Evolutionary conservation across 37 sponge, comb jelly and placozoan species (phyloP).

Genomic region (Theonella swinhoei): DNA sequence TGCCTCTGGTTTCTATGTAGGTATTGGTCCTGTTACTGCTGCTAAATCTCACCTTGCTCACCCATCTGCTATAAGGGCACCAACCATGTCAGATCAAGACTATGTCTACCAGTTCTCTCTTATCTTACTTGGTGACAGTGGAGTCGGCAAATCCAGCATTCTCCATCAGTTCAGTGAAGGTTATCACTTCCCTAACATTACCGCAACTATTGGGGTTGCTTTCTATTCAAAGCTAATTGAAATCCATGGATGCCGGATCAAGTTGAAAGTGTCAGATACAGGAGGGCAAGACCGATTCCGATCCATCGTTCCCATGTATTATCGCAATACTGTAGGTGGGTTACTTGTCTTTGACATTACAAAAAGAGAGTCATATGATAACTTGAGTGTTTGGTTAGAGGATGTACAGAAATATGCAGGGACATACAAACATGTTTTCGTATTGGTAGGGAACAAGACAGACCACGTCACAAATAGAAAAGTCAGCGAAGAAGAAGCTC

Average conservation of each 20-base stretch:
- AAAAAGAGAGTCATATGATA: constrained; percentile 64
- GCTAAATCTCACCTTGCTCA: background rate
- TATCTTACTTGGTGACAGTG: constrained; percentile 89
- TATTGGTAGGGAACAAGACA: constrained; percentile 82
- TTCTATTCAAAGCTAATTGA: constrained; percentile 83
- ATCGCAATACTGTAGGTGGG: constrained; percentile 87
- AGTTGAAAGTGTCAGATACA: constrained; percentile 95
- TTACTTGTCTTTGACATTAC: constrained; percentile 91
- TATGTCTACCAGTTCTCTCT: constrained; percentile 88
- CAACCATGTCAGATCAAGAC: constrained; percentile 19
- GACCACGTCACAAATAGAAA: constrained; percentile 65
- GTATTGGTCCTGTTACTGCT: no score
- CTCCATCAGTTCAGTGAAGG: constrained; percentile 81
- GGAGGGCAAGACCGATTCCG: constrained; percentile 94
- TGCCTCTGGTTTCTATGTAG: no score
- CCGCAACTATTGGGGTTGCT: constrained; percentile 90
- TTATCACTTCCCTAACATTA: constrained; percentile 56
- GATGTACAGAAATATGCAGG: constrained; percentile 71
- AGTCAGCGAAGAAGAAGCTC: constrained; percentile 72
- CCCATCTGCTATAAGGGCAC: no score
- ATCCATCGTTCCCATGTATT: constrained; percentile 88
- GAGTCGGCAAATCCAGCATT: constrained; percentile 91
- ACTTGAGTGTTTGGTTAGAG: constrained; percentile 73
- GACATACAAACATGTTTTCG: constrained; percentile 71
- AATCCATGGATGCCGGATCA: constrained; percentile 68